Conservation (phyloP, 2,888 invertebrate species). For the Pristionchus exspectatus region DNA sequence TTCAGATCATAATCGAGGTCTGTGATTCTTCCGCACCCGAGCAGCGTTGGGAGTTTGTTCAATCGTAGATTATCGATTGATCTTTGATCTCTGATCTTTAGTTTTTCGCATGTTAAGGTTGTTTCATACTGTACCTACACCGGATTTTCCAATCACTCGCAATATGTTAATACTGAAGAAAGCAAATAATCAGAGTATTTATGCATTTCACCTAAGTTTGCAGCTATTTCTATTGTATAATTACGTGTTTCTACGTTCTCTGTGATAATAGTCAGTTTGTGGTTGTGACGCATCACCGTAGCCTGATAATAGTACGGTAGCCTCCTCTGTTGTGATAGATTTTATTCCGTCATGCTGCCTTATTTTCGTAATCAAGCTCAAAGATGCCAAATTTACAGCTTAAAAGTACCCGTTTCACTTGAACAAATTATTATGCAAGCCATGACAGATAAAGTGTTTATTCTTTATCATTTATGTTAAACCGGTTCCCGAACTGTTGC, state of each 20-base stretch:
- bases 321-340: slow-evolving; percentile 10
- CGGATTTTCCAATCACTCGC: background rate
- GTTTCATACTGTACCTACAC: slow-evolving; percentile 8
- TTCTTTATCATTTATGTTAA: background rate
- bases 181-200: slow-evolving; percentile 24
- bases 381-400: slow-evolving; percentile 23
- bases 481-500: background rate
- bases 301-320: slow-evolving; percentile 9
- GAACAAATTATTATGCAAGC: background rate
- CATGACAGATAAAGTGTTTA: slow-evolving; percentile 34
- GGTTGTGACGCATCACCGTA: slow-evolving; percentile 21
- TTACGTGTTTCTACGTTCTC: slow-evolving; percentile 3
- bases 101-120: background rate
- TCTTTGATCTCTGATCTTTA: background rate
- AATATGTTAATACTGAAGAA: background rate
- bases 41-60: slow-evolving; percentile 64
- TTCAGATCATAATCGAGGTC: slow-evolving; percentile 35
- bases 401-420: slow-evolving; percentile 35
- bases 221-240: background rate
- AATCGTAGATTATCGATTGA: slow-evolving; percentile 46
- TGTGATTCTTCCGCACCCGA: slow-evolving; percentile 63
- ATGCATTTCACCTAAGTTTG: background rate
- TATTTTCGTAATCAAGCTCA: slow-evolving; percentile 6
- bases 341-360: background rate
- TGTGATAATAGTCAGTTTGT: slow-evolving; percentile 38